phyloP scores from a whole-genome alignment of 2,113 vertebrate species.

The Pungitius pungitius region DNA sequence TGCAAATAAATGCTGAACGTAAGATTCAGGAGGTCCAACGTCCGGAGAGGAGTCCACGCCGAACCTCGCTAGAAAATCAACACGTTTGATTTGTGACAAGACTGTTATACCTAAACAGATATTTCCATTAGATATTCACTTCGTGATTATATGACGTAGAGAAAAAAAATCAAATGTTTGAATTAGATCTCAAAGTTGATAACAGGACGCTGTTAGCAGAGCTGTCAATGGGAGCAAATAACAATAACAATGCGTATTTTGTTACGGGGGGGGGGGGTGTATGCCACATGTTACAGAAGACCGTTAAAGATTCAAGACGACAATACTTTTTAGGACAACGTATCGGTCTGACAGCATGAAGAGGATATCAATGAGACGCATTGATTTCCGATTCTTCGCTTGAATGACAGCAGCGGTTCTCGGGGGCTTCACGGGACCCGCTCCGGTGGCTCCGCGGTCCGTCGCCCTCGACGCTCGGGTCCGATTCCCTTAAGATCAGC shows the following conservation, averaged over 20 bases:
- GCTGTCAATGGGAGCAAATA: not conserved
- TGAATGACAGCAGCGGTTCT: not conserved
- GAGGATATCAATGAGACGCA: not conserved
- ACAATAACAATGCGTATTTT: not conserved
- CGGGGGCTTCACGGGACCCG: not conserved
- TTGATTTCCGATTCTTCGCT: not conserved
- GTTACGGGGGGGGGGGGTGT: no score
- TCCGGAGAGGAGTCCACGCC: not conserved
- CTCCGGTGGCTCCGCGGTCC: not conserved
- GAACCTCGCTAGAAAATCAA: not conserved
- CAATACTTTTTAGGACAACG: accelerated
- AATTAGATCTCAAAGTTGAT: not conserved
- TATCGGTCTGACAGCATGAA: accelerated
- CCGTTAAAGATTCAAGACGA: not conserved
- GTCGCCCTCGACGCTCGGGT: not conserved
- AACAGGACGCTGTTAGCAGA: not conserved
- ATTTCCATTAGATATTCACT: accelerated
- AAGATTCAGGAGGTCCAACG: no score
- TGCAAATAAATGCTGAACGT: not conserved
- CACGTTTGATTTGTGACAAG: accelerated
- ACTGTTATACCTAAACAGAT: accelerated
- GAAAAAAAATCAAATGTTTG: accelerated
- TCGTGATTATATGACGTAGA: not conserved
- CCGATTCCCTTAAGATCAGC: not conserved
- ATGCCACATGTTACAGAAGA: not conserved